Evolutionary conservation across 2,797 vertebrate genomes (phyloP), one percentile per base, ranked within the genome.

Genomic region (Falco naumanni): DNA sequence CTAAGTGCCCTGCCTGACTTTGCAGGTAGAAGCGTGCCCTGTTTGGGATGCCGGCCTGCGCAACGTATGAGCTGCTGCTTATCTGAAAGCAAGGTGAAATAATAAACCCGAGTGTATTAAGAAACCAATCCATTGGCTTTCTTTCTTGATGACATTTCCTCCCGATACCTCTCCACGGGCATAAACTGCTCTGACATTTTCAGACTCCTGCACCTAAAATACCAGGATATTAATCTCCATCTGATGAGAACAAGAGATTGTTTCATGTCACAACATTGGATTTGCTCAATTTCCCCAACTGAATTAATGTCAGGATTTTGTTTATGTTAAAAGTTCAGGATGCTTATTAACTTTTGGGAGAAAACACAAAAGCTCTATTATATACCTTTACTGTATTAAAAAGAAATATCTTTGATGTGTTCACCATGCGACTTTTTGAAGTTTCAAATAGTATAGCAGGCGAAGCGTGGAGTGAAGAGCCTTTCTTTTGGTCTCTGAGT

Each of bases 311-410:
- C 74, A 77, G 87, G 74, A 95, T 94, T 96, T 92, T 97, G 95
- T 97, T 97, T 98, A 95, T 88, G 91, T 74, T 96, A 79, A 61
- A 95, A 92, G 90, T 96, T 97, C 94, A 93, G 81, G 92, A 96
- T 96, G 97, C 96, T 98, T 97, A 97, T 98, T 97, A 97, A 92
- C 93, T 98, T 95, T 34, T 7, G 57, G 63, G 81, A 92, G 90
- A 90, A 97, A 97, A 94, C 64, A 97, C 95, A 97, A 97, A 97
- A 97, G 90, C 90, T 71, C 93, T 90, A 96, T 97, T 97, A 96
- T 97, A 92, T 90, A 87, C 65, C 61, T 87, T 87, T 79, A 92
- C 90, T 94, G 89, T 97, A 97, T 96, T 66, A 89, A 90, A 95
- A 92, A 59, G 56, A 37, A 33, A 26, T 51, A 92, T 76, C 96